Evolutionary conservation across 1,140 invertebrate genomes (phyloP).

Genomic region (Acromyrmex heyeri): DNA sequence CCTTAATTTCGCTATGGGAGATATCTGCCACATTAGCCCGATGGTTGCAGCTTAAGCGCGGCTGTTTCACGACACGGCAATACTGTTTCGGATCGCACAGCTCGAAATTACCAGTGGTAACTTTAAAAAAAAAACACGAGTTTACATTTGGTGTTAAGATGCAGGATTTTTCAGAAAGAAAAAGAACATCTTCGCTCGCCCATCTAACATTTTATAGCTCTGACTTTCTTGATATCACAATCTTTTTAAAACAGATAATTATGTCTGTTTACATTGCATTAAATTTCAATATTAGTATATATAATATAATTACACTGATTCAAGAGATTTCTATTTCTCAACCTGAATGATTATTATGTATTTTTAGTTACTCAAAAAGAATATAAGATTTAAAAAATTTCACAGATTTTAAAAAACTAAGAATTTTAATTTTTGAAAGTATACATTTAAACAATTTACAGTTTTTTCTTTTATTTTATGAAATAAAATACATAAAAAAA

Average conservation of each 20-base stretch:
- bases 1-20: conserved; percentile 81
- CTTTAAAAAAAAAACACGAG: conserved; percentile 32
- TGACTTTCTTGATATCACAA: not conserved
- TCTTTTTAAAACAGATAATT: not conserved
- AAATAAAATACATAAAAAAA: no score
- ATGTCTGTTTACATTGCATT: not conserved
- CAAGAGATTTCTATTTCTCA: no score
- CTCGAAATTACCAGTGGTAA: conserved; percentile 62
- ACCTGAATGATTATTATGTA: no score
- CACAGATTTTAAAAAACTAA: no score
- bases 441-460: no score
- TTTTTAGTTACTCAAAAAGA: no score
- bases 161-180: not conserved
- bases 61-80: conserved; percentile 62
- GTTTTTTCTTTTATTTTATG: no score
- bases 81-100: conserved; percentile 33
- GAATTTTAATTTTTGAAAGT: no score
- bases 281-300: not conserved
- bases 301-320: not conserved
- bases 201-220: not conserved
- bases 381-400: no score
- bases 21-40: conserved; percentile 70
- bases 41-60: conserved; percentile 67
- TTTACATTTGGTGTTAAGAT: not conserved
- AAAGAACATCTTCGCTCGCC: not conserved